phyloP scores from a whole-genome alignment of 2,113 vertebrate species.

The Blennius ocellaris region DNA sequence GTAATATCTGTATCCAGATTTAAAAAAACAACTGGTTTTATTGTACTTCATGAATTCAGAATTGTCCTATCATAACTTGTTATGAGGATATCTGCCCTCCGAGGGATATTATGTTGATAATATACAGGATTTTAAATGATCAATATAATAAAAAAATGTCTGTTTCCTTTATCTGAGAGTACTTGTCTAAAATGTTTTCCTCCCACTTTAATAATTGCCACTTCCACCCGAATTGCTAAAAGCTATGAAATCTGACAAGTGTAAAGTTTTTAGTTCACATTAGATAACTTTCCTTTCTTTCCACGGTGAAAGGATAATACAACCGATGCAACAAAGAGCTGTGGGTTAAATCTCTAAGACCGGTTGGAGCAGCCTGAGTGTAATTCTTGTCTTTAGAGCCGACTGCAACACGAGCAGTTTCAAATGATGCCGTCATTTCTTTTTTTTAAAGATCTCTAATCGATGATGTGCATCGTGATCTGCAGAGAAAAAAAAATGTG shows the following conservation, averaged over 20 bases:
- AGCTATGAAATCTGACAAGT: constrained; percentile 15
- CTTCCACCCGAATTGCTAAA: constrained; percentile 1
- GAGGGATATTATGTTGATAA: constrained; percentile 6
- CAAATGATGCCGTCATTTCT: no score
- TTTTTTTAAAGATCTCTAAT: no score
- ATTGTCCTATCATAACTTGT: background rate
- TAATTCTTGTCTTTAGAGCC: no score
- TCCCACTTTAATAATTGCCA: constrained; percentile 2
- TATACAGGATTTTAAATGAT: background rate
- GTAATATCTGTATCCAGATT: background rate
- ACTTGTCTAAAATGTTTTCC: constrained; percentile 5
- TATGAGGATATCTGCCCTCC: constrained; percentile 1
- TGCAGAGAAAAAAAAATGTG: no score
- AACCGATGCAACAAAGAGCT: background rate
- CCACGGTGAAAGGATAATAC: constrained; percentile 7
- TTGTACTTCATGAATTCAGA: background rate
- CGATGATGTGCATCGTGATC: no score
- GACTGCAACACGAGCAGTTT: no score
- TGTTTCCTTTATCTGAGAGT: background rate
- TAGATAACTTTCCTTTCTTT: background rate
- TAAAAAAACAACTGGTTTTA: constrained; percentile 3
- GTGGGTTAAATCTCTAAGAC: background rate
- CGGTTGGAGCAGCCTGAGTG: no score
- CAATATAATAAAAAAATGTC: background rate
- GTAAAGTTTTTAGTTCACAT: constrained; percentile 10